Percentiles rank a stretch among this genome's conserved stretches.
Evolutionary conservation across 2,888 invertebrate species (phyloP).

Genomic region (Coleophora deauratella): DNA sequence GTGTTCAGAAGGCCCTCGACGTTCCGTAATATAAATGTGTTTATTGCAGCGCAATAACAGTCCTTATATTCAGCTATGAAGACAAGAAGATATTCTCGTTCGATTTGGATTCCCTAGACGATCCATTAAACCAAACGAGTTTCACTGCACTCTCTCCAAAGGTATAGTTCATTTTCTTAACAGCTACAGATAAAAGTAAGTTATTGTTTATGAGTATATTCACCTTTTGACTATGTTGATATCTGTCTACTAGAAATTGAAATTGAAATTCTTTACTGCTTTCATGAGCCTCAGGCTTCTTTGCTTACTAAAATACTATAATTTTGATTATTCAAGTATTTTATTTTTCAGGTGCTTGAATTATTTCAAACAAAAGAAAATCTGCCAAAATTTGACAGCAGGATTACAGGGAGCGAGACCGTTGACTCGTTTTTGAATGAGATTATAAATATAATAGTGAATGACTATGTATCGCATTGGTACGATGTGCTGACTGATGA

Average conservation of each 20-base stretch:
- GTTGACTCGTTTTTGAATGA: conserved; percentile 91
- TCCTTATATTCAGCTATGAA: conserved; percentile 57
- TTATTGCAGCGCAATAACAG: conserved; percentile 45
- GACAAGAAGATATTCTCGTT: conserved; percentile 49
- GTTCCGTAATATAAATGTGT: background rate
- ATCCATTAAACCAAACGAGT: conserved; percentile 50
- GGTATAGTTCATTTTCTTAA: conserved; percentile 24
- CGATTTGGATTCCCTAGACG: conserved; percentile 59
- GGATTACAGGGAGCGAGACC: conserved; percentile 88
- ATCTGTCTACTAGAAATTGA: background rate
- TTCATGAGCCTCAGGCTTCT: too few species aligned
- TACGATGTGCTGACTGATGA: conserved; percentile 79
- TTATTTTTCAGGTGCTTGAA: conserved; percentile 48
- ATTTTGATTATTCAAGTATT: too few species aligned
- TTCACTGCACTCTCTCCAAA: conserved; percentile 23
- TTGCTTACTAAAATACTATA: too few species aligned
- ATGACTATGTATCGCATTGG: conserved; percentile 88
- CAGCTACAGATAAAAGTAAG: conserved; percentile 4
- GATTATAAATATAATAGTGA: conserved; percentile 84
- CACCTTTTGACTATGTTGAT: background rate
- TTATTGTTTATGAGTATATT: background rate
- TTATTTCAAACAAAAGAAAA: conserved; percentile 38
- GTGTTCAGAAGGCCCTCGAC: too few species aligned
- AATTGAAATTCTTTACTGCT: too few species aligned
- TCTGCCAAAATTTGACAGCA: conserved; percentile 53